A percentile compares a stretch with the other conserved stretches of the same genome.
Evolutionary conservation across 1,140 invertebrate species (phyloP).

Genomic region (Halesus radiatus): DNA sequence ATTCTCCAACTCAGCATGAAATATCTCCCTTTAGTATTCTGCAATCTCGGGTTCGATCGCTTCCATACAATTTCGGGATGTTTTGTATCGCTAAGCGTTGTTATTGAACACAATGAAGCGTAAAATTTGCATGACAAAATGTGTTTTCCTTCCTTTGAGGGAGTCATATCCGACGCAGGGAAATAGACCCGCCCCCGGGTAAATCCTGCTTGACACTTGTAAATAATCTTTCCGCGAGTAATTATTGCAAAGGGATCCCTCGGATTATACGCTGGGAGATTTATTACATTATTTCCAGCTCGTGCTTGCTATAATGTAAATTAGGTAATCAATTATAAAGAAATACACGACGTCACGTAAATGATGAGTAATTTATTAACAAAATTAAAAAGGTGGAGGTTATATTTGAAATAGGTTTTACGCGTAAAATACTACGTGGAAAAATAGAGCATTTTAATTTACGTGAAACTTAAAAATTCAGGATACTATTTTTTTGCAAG

Average conservation of each 20-base stretch:
- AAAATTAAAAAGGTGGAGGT: too few species aligned
- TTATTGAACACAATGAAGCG: slow-evolving; percentile 11
- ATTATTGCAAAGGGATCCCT: slow-evolving; percentile 29
- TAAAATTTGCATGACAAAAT: slow-evolving; percentile 41
- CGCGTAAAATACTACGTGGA: too few species aligned
- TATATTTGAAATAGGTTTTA: too few species aligned
- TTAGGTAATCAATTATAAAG: too few species aligned
- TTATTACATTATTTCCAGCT: slow-evolving; percentile 6
- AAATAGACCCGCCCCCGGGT: background rate
- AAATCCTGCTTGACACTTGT: slow-evolving; percentile 9
- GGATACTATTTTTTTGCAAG: too few species aligned
- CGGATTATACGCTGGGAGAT: background rate
- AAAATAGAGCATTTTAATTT: too few species aligned
- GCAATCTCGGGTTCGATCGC: background rate
- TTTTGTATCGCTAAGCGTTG: slow-evolving; percentile 9
- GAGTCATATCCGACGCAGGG: slow-evolving; percentile 14
- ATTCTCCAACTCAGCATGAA: background rate
- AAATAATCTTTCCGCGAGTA: slow-evolving; percentile 34
- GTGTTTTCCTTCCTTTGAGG: slow-evolving; percentile 15
- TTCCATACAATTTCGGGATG: slow-evolving; percentile 7
- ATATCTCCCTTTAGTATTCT: background rate
- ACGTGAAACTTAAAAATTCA: too few species aligned
- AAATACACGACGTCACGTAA: too few species aligned
- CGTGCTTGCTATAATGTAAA: too few species aligned
- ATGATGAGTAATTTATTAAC: too few species aligned